Evolutionary conservation across 2,888 invertebrate genomes (phyloP), one percentile per base, ranked within the genome.

Genomic region (Laspeyria flexula): DNA sequence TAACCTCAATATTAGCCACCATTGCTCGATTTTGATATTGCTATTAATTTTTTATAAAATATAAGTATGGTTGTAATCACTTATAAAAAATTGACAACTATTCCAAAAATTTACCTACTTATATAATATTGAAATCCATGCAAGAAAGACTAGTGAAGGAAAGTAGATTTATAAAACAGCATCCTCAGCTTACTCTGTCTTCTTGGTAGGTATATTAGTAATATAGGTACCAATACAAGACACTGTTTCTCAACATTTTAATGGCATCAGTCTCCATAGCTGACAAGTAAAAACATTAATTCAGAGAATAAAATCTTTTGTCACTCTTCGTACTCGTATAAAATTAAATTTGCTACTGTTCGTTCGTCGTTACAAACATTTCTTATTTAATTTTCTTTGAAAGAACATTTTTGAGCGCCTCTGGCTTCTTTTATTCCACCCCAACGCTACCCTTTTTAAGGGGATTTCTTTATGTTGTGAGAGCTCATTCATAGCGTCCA

Each of bases 401-500:
- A 58, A 54, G 55, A 60, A 69, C 64, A 71, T 65, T 73, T 71
- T 71, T 75, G 73, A 73, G 70, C 60, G 57, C 54, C 63, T 23
- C 65, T 59, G 65, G 59, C 55, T 66, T 62, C 68, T 72, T 70
- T 81, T 83, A 82, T 83, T 83, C 86, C 83, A 85, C 87, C 88
- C 90, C 81, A 80, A 77, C 79, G 88, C 85, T 90, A 90, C 90
- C 92, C 91, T 91, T 92, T 91, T 91, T 91, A 90, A 91, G 91
- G 90, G 92, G 90, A 90, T 93, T 93, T 91, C 92, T 92, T 93
- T 91, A 92, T 91, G 92, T 90, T 89, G 89, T 92, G 91, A 91
- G 91, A 92, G 93, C 90, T 93, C 93, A 93, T 93, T 93, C 89
- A 85, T 89, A 93, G 93, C 93, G 93, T 94, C 94, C 94, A 94